Evolutionary conservation across 2,797 vertebrate species (phyloP).

Genomic region (Petrocephalus schoutedeni): DNA sequence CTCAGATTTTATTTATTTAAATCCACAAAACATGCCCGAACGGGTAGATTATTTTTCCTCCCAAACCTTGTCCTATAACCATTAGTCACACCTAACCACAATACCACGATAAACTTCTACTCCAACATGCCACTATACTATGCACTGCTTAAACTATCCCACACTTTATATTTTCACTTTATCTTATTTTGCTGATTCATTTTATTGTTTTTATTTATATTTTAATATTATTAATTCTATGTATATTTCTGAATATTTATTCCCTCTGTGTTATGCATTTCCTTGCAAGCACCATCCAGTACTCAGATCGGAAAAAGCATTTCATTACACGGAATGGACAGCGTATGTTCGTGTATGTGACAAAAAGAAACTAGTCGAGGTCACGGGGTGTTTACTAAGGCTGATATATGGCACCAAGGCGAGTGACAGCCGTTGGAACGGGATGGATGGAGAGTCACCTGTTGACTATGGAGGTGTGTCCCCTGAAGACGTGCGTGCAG

Average conservation of each 20-base stretch:
- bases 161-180: background rate
- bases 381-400: background rate
- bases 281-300: background rate
- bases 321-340: background rate
- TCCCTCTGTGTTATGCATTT: background rate
- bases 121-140: background rate
- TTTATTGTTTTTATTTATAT: background rate
- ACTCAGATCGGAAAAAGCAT: background rate
- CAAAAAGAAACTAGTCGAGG: background rate
- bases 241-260: background rate
- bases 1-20: background rate
- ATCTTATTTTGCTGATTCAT: background rate
- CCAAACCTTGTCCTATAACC: background rate
- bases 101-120: background rate
- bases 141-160: background rate
- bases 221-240: background rate
- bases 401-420: background rate
- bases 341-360: no score
- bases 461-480: slow-evolving; percentile 71
- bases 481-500: slow-evolving; percentile 65
- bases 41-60: background rate
- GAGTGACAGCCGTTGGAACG: background rate
- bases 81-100: background rate
- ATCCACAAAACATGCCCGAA: background rate
- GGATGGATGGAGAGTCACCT: slow-evolving; percentile 48